These are phyloP conservation scores for Hoplodrina blanda DNA, from an alignment of 2,888 invertebrate species.

Conservation along the genomic window DNA sequence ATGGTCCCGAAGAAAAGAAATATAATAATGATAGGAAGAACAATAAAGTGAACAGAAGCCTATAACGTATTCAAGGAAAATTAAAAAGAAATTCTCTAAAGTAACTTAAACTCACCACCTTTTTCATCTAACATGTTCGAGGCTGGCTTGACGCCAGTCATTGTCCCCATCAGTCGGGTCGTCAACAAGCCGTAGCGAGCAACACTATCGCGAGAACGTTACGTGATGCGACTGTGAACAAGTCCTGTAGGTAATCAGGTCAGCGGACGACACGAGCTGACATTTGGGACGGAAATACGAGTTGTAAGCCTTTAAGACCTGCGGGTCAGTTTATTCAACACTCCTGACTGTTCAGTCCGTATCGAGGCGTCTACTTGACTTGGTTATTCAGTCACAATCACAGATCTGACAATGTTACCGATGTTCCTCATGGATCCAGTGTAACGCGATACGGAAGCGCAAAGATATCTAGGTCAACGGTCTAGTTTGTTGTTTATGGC, in stretches of 20 bases:
- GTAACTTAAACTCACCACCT: not conserved
- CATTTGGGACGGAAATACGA: constrained; percentile 12
- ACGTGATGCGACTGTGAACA: constrained; percentile 43
- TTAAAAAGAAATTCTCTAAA: too few species aligned
- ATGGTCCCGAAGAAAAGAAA: too few species aligned
- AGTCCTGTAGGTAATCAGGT: constrained; percentile 41
- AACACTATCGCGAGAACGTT: constrained; percentile 11
- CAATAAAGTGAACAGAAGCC: too few species aligned
- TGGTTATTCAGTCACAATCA: constrained; percentile 4
- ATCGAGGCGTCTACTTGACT: not conserved
- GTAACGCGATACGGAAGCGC: constrained; percentile 15
- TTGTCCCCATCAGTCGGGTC: constrained; percentile 4
- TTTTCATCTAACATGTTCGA: not conserved
- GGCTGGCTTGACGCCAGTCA: constrained; percentile 2
- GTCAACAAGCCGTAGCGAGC: constrained; percentile 16
- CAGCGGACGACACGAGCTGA: constrained; percentile 24
- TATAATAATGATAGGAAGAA: too few species aligned
- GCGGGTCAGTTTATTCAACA: too few species aligned
- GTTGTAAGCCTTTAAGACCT: not conserved
- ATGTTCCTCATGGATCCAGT: constrained; percentile 20
- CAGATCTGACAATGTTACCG: constrained; percentile 12
- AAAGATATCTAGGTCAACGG: constrained; percentile 11
- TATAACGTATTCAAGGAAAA: too few species aligned
- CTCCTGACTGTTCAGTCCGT: too few species aligned
- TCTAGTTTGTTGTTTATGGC: constrained; percentile 21